phyloP scores from a whole-genome alignment of 2,888 invertebrate genomes.

The Drosophila kanekoi region DNA sequence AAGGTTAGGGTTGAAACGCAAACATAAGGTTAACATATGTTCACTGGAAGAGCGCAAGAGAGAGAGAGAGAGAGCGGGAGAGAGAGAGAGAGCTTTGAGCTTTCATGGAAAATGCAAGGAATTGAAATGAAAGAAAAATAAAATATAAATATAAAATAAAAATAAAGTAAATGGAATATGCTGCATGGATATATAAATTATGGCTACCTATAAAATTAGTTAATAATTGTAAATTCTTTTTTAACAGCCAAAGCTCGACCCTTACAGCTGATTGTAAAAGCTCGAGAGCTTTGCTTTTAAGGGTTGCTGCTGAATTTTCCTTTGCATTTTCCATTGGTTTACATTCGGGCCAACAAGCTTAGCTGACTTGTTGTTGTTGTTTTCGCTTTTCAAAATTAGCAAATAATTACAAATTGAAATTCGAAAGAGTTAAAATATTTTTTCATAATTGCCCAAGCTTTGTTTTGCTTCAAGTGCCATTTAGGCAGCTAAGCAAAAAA shows the following conservation, averaged over 20 bases:
- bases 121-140: neutral
- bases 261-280: constrained; percentile 55
- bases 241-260: neutral
- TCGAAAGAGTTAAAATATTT: too few relatives aligned
- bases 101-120: constrained; percentile 33
- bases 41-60: constrained; percentile 39
- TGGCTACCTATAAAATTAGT: neutral
- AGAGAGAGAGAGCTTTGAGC: constrained; percentile 19
- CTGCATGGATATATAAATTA: neutral
- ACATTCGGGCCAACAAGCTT: constrained; percentile 40
- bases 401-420: neutral
- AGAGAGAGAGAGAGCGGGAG: constrained; percentile 14
- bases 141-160: too few relatives aligned
- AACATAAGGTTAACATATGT: constrained; percentile 64
- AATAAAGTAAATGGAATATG: too few relatives aligned
- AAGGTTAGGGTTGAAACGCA: constrained; percentile 75
- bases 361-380: constrained; percentile 5
- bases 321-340: constrained; percentile 71
- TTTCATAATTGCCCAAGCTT: too few relatives aligned
- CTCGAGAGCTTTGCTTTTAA: constrained; percentile 42
- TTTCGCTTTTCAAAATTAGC: neutral
- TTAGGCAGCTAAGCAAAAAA: neutral
- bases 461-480: constrained; percentile 1
- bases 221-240: neutral
- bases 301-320: constrained; percentile 52